Evolutionary conservation across 23 tunicate species (phyloP).

Genomic region (Diplosoma virens): DNA sequence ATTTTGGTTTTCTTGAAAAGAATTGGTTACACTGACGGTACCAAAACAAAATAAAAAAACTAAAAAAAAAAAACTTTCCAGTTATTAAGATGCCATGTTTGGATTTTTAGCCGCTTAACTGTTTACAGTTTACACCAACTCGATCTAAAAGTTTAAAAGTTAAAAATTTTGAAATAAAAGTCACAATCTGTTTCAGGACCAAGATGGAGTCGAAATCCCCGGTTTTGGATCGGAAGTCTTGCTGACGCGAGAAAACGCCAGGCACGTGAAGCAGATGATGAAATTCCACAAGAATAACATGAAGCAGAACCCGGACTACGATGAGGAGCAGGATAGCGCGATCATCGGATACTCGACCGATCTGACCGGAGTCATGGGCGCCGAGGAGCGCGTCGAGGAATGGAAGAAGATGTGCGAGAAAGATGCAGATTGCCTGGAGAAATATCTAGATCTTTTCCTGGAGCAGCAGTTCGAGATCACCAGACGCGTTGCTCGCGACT

Average conservation of each 20-base stretch:
- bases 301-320: conserved; percentile 3
- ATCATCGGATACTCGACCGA: neutral
- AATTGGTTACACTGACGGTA: no score
- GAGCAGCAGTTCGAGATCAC: conserved; percentile 16
- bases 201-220: neutral
- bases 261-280: conserved; percentile 17
- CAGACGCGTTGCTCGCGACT: neutral
- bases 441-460: conserved; percentile 55
- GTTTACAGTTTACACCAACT: no score
- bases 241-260: neutral
- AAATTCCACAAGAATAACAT: neutral
- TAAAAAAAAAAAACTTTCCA: no score
- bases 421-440: conserved; percentile 57
- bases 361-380: no score
- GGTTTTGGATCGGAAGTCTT: neutral
- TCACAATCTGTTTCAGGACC: no score
- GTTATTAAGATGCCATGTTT: no score
- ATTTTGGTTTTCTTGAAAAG: no score
- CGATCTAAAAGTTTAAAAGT: no score
- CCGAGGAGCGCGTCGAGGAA: neutral
- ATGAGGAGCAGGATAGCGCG: neutral
- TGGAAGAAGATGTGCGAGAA: conserved; percentile 47
- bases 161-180: no score
- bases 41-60: no score
- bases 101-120: no score